Percentiles rank a stretch among this genome's conserved stretches.
phyloP scores from a whole-genome alignment of 2,113 vertebrate species.

The Dipodomys spectabilis region DNA sequence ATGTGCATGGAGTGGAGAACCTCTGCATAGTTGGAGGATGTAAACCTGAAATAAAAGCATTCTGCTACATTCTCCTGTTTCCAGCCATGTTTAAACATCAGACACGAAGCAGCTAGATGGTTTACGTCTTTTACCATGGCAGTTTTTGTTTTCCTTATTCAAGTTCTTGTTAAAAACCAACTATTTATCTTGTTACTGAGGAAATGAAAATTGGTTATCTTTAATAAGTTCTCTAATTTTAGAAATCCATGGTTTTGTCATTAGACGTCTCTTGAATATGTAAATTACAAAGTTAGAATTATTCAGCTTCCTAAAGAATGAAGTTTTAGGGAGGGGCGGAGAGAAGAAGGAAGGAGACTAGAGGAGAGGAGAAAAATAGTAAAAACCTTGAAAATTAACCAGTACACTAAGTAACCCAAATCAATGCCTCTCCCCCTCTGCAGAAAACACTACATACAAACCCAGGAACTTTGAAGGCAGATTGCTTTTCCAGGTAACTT shows the following conservation, averaged over 20 bases:
- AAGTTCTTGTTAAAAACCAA: too few species aligned
- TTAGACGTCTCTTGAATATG: too few species aligned
- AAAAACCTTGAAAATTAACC: background rate
- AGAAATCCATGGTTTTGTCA: too few species aligned
- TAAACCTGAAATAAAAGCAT: background rate
- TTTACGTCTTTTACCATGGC: background rate
- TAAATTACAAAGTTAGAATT: too few species aligned
- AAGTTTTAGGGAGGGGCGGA: too few species aligned
- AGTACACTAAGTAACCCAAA: background rate
- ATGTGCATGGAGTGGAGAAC: background rate
- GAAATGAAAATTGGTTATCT: too few species aligned
- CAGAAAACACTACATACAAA: background rate
- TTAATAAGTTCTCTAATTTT: too few species aligned
- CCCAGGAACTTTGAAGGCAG: background rate
- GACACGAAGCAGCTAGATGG: background rate
- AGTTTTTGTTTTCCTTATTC: background rate
- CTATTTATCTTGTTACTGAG: too few species aligned
- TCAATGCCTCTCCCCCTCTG: background rate
- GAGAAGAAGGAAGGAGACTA: accelerated
- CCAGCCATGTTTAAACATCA: background rate
- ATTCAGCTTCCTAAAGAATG: background rate
- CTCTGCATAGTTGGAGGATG: background rate
- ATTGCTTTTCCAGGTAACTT: background rate
- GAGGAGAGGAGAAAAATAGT: background rate
- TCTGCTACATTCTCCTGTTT: background rate